Conservation (phyloP, 2,113 vertebrate species). For the Aldabrachelys gigantea region DNA sequence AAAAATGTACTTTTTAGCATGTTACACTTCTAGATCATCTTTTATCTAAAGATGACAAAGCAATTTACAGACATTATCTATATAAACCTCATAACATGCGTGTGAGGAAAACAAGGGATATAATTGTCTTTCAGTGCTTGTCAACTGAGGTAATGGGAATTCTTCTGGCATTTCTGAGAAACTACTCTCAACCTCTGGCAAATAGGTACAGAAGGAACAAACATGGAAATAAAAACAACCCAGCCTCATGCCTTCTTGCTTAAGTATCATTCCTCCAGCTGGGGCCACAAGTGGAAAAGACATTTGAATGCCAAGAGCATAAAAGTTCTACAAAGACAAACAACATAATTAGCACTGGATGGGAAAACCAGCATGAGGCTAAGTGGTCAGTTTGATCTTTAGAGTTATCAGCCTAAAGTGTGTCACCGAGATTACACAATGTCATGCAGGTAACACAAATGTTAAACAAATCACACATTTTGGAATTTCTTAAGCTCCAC, state of each 20-base stretch:
- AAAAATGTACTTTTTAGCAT: accelerated
- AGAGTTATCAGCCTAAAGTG: constrained; percentile 51
- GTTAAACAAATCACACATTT: constrained; percentile 70
- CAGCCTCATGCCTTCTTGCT: constrained; percentile 23
- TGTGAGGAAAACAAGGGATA: neutral
- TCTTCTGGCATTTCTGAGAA: constrained; percentile 17
- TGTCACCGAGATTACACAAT: constrained; percentile 69
- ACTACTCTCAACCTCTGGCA: constrained; percentile 36
- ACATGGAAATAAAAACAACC: neutral
- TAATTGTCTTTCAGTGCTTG: neutral
- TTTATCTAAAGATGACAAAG: neutral
- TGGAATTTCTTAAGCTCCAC: constrained; percentile 59
- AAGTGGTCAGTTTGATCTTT: constrained; percentile 69
- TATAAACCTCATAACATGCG: neutral
- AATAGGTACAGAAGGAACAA: constrained; percentile 28
- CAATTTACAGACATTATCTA: constrained; percentile 4
- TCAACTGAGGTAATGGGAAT: constrained; percentile 28
- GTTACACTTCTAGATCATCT: neutral
- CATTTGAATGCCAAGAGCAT: constrained; percentile 67
- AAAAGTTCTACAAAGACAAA: constrained; percentile 73
- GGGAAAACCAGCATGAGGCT: constrained; percentile 69
- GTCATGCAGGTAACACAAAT: constrained; percentile 66
- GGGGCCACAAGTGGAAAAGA: constrained; percentile 78
- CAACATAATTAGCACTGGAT: constrained; percentile 77
- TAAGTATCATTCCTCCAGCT: constrained; percentile 65